phyloP scores from a whole-genome alignment of 2,113 vertebrate genomes.

The Leptobrachium leishanense region DNA sequence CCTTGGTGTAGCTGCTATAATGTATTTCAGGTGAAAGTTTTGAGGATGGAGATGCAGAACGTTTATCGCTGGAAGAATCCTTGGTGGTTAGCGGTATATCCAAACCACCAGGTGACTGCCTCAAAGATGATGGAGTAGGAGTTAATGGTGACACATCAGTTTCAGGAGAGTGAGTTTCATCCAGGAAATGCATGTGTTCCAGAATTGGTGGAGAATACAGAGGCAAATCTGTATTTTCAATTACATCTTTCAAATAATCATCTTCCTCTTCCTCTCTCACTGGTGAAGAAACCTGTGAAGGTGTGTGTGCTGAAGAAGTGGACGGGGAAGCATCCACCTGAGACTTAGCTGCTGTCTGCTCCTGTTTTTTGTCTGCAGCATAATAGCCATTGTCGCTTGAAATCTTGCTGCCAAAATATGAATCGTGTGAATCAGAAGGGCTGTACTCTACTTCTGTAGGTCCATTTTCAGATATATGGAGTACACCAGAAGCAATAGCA shows the following conservation, averaged over 20 bases:
- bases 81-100: constrained; percentile 61
- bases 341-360: constrained; percentile 78
- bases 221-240: constrained; percentile 74
- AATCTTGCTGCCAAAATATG: constrained; percentile 65
- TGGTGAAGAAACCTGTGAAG: constrained; percentile 81
- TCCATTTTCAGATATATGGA: constrained; percentile 88
- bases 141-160: constrained; percentile 77
- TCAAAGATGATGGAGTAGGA: constrained; percentile 70
- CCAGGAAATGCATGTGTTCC: constrained; percentile 69
- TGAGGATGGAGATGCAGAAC: constrained; percentile 60
- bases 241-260: constrained; percentile 58
- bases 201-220: constrained; percentile 77
- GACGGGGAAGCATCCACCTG: constrained; percentile 91
- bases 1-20: constrained; percentile 61
- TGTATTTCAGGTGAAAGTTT: constrained; percentile 57
- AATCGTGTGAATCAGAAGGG: constrained; percentile 75
- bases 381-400: constrained; percentile 73
- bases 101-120: constrained; percentile 69
- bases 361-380: constrained; percentile 79
- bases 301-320: constrained; percentile 87
- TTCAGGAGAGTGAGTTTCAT: constrained; percentile 71
- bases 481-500: constrained; percentile 60
- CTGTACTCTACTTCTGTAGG: constrained; percentile 93
- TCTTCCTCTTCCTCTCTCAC: constrained; percentile 68
- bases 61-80: constrained; percentile 43